Evolutionary conservation across 2,888 invertebrate species (phyloP), one percentile per base, ranked within the genome.

Genomic region (Pilophorus perplexus): DNA sequence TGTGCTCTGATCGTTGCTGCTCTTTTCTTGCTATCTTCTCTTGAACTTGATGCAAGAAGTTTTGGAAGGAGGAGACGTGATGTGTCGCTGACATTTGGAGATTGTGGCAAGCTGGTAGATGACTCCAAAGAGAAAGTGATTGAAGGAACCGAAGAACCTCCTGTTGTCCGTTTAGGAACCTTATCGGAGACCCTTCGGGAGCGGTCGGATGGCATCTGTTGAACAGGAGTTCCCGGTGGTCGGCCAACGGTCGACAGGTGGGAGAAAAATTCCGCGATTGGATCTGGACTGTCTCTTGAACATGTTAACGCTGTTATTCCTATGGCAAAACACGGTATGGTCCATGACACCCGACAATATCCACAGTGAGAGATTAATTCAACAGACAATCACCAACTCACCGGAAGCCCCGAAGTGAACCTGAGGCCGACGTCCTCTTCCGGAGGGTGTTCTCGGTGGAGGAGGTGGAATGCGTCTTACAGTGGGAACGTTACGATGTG

Each of bases 211-310:
- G n/a, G n/a, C n/a, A n/a, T n/a, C n/a, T n/a, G n/a, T 6, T 38
- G 14, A 3, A 14, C 6, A 38, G 12, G 38, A 3, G 6, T 16
- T 23, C 46, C 46, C 57, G 77, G 81, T 71, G 80, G 80, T 74
- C 91, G 87, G 75, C 95, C 82, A 72, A 93, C 94, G 74, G 93
- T 93, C 54, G 94, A 93, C 77, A 96, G 82, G 80, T 95, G 96
- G 92, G 87, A 48, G 3, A 68, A 64, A 10, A 68, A 23, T 33
- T 68, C 68, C 10, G 68, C 50, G 37, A 68, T 68, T 4, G 68
- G 68, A 16, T 65, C 68, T 3, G 64, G 33, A 4, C 52, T 50
- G 12, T 67, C 64, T 54, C 64, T 44, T 1, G 60, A 62, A 8
- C 52, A 40, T 12, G 38, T 52, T 23, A 59, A 33, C 0, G 59